phyloP scores from a whole-genome alignment of 2,888 invertebrate genomes.

The Mamestra brassicae region DNA sequence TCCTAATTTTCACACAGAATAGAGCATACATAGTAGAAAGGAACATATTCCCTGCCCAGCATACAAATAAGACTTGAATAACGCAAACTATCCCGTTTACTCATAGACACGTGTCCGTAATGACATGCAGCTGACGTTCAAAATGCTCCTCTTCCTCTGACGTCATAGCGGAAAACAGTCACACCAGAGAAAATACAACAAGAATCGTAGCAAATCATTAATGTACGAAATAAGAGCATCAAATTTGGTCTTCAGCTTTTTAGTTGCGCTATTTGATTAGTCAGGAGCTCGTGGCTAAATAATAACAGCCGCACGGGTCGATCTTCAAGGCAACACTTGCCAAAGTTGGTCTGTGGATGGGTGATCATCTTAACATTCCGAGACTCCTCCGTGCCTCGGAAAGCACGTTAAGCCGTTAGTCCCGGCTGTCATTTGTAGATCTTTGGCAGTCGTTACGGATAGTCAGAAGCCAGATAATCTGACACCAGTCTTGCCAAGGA shows the following conservation, averaged over 20 bases:
- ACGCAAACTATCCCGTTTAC: constrained; percentile 9
- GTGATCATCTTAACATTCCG: too few species aligned
- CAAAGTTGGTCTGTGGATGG: too few species aligned
- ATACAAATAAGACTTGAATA: constrained; percentile 13
- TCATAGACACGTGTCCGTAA: constrained; percentile 33
- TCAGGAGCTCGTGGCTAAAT: too few species aligned
- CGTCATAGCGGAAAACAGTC: constrained; percentile 42
- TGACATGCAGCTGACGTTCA: constrained; percentile 23
- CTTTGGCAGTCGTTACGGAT: too few species aligned
- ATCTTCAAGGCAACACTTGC: too few species aligned
- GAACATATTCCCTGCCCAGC: neutral
- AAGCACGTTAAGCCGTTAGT: too few species aligned
- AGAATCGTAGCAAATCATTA: constrained; percentile 23
- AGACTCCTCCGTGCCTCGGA: too few species aligned
- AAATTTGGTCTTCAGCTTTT: neutral
- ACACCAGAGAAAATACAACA: constrained; percentile 6
- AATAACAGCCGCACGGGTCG: too few species aligned
- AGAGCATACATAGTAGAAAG: neutral
- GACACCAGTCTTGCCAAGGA: too few species aligned
- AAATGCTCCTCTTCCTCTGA: constrained; percentile 31
- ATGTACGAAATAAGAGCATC: constrained; percentile 8
- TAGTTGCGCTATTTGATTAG: too few species aligned
- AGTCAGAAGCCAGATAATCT: too few species aligned
- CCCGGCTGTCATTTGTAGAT: too few species aligned
- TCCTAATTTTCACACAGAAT: neutral